These are phyloP conservation scores for Boloria euphrosyne DNA, from an alignment of 2,888 invertebrate species.

Conservation along the genomic window DNA sequence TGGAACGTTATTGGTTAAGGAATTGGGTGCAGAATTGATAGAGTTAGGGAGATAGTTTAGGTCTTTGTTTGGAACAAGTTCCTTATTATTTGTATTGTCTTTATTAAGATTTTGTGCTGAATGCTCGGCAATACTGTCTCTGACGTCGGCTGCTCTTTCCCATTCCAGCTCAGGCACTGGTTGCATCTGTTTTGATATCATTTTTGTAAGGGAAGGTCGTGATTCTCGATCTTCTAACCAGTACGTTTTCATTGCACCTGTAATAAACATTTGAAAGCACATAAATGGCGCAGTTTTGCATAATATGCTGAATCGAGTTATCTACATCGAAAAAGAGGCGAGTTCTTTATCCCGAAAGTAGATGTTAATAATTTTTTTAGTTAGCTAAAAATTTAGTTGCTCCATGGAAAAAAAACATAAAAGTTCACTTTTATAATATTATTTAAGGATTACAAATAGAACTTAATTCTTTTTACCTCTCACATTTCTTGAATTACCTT, in stretches of 20 bases:
- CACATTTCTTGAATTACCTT: constrained; percentile 81
- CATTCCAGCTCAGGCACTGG: constrained; percentile 72
- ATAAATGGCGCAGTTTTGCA: too few relatives aligned
- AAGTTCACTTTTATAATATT: background rate
- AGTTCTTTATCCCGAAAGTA: too few relatives aligned
- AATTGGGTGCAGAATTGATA: constrained; percentile 55
- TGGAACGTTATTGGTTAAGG: constrained; percentile 50
- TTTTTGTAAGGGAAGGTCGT: constrained; percentile 79
- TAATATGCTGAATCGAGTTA: too few relatives aligned
- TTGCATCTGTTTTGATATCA: constrained; percentile 68
- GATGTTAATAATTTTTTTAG: too few relatives aligned
- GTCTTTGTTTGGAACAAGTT: constrained; percentile 19
- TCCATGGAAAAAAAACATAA: background rate
- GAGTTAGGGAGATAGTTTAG: constrained; percentile 52
- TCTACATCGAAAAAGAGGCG: too few relatives aligned
- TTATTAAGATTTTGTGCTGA: constrained; percentile 62
- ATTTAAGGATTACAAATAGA: background rate
- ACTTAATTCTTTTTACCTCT: constrained; percentile 24
- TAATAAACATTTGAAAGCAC: background rate
- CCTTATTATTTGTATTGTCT: constrained; percentile 49
- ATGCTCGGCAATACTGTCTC: constrained; percentile 74
- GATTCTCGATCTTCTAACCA: constrained; percentile 90
- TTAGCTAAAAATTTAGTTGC: too few relatives aligned
- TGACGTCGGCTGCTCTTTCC: constrained; percentile 72
- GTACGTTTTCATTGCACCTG: constrained; percentile 93